Evolutionary conservation across 2,888 invertebrate species (phyloP).

Genomic region (Eristalis intricaria): DNA sequence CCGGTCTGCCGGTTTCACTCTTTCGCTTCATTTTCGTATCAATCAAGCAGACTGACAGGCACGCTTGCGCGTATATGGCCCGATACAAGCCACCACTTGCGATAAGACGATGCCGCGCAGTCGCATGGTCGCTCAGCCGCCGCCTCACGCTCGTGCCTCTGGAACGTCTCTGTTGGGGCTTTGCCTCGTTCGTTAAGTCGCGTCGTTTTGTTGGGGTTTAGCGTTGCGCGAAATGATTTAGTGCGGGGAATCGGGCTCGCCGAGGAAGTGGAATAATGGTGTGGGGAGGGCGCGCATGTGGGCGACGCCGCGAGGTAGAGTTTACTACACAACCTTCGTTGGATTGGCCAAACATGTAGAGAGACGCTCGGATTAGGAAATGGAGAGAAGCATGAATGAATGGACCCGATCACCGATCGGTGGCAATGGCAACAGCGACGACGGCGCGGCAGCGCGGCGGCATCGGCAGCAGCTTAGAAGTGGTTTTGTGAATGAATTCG

Average conservation of each 20-base stretch:
- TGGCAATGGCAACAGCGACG: not conserved
- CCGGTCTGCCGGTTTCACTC: constrained; percentile 1
- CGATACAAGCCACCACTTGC: constrained; percentile 76
- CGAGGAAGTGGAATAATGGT: constrained; percentile 72
- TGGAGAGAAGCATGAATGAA: constrained; percentile 62
- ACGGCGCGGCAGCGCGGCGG: not conserved
- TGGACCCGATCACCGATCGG: constrained; percentile 20
- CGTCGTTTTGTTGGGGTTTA: constrained; percentile 52
- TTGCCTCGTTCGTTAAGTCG: constrained; percentile 34
- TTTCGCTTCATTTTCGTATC: constrained; percentile 74
- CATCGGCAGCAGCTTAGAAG: constrained; percentile 21
- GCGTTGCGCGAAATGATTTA: not conserved
- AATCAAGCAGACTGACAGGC: constrained; percentile 79
- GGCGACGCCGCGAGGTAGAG: constrained; percentile 46
- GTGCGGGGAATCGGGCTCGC: not conserved
- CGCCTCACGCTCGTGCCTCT: constrained; percentile 76
- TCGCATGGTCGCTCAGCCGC: constrained; percentile 74
- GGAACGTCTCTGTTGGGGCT: constrained; percentile 72
- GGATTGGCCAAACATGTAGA: constrained; percentile 17
- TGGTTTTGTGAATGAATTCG: constrained; percentile 69
- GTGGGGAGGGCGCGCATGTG: constrained; percentile 70
- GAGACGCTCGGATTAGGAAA: constrained; percentile 55
- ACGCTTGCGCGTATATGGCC: constrained; percentile 76
- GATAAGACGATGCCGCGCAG: constrained; percentile 75
- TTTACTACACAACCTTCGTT: constrained; percentile 67